Evolutionary conservation across 2,797 vertebrate species (phyloP).

Genomic region (Takifugu ocellatus): DNA sequence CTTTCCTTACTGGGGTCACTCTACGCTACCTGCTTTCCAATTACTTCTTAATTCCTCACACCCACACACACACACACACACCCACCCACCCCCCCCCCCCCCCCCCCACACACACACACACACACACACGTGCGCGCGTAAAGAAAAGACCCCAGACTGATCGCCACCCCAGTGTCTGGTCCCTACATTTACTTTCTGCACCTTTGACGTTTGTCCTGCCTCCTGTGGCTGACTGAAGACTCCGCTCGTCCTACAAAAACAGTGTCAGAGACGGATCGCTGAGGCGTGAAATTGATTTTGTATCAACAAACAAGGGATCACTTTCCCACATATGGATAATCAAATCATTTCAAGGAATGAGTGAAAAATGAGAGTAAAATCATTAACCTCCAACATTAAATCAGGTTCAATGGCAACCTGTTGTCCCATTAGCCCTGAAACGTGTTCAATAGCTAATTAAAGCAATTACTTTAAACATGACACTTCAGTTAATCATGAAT

Average conservation of each 20-base stretch:
- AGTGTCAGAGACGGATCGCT: conserved; percentile 81
- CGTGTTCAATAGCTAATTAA: conserved; percentile 94
- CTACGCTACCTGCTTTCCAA: conserved; percentile 58
- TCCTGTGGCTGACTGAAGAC: conserved; percentile 68
- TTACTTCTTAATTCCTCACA: conserved; percentile 60
- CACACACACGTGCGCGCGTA: too few relatives aligned
- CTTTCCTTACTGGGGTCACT: conserved; percentile 43
- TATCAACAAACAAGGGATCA: conserved; percentile 95
- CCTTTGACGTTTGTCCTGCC: conserved; percentile 55
- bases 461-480: conserved; percentile 88
- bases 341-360: conserved; percentile 93
- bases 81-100: background rate
- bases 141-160: too few relatives aligned
- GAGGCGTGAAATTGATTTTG: conserved; percentile 99
- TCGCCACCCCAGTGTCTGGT: conserved; percentile 21
- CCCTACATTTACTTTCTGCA: conserved; percentile 55
- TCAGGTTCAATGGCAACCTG: conserved; percentile 87
- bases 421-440: conserved; percentile 91
- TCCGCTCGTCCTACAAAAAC: conserved; percentile 69
- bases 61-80: conserved; percentile 25
- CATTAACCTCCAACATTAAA: conserved; percentile 90
- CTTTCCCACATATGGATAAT: conserved; percentile 89
- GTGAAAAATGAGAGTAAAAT: conserved; percentile 91
- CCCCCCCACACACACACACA: too few relatives aligned
- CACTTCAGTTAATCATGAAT: conserved; percentile 82